Percentiles rank a stretch among this genome's conserved stretches.
Evolutionary conservation across 2,888 invertebrate species (phyloP).

Genomic region (Brenthis hecate): DNA sequence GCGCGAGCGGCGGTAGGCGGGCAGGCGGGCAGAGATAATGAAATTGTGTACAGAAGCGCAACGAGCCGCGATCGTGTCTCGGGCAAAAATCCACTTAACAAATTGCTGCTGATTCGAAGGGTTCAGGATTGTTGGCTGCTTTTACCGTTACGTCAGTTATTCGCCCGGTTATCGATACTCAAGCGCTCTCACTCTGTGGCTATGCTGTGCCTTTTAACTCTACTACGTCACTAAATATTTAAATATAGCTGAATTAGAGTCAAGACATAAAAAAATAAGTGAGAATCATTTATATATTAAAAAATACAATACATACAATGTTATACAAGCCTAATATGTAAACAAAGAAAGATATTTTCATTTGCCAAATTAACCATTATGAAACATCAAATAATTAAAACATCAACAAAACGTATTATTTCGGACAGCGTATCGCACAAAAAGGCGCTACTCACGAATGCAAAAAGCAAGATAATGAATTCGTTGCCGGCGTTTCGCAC

Average conservation of each 20-base stretch:
- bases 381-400: conserved; percentile 66
- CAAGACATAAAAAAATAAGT: neutral
- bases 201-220: conserved; percentile 26
- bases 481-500: conserved; percentile 76
- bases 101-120: conserved; percentile 83
- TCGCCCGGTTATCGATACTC: conserved; percentile 72
- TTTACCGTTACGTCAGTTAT: conserved; percentile 77
- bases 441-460: conserved; percentile 57
- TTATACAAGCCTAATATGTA: too few relatives aligned
- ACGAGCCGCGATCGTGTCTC: conserved; percentile 81
- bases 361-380: conserved; percentile 29
- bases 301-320: conserved; percentile 2
- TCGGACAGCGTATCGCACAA: conserved; percentile 55
- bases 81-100: conserved; percentile 83
- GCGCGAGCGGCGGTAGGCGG: conserved; percentile 67
- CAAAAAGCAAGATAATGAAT: conserved; percentile 76
- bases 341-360: conserved; percentile 2
- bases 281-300: neutral
- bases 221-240: conserved; percentile 12
- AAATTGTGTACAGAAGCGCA: conserved; percentile 82
- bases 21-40: conserved; percentile 78
- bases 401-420: conserved; percentile 66
- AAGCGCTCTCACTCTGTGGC: conserved; percentile 57
- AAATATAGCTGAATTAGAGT: conserved; percentile 1
- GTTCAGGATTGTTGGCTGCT: conserved; percentile 80